A percentile compares a stretch with the other conserved stretches of the same genome.
These are phyloP conservation scores for Amphipoea lucens DNA, from an alignment of 2,888 invertebrate genomes.

Conservation along the genomic window DNA sequence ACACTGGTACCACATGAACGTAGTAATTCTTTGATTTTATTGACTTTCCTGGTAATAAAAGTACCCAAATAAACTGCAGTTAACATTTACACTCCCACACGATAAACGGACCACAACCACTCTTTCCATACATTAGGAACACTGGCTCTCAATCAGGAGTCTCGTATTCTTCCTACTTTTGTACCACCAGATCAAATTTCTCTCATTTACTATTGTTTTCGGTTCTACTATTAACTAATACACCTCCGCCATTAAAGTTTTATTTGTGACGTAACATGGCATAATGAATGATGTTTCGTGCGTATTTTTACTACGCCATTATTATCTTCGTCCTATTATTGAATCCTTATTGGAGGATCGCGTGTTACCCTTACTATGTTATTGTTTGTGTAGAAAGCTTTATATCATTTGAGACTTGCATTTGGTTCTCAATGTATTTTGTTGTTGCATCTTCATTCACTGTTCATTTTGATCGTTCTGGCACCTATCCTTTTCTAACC, in stretches of 20 bases:
- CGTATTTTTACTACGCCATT: constrained; percentile 51
- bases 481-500: neutral
- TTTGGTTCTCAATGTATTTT: neutral
- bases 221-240: constrained; percentile 57
- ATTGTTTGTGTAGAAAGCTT: constrained; percentile 34
- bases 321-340: constrained; percentile 43
- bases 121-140: constrained; percentile 11
- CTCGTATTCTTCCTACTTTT: constrained; percentile 18
- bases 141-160: constrained; percentile 6
- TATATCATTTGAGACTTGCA: constrained; percentile 8
- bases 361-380: constrained; percentile 39
- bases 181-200: constrained; percentile 52
- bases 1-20: neutral
- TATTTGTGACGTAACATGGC: constrained; percentile 48
- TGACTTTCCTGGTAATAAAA: constrained; percentile 16
- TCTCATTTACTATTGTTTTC: constrained; percentile 63
- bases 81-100: constrained; percentile 23
- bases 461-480: neutral
- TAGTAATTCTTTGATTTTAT: constrained; percentile 5
- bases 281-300: constrained; percentile 49
- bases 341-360: constrained; percentile 57
- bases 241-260: constrained; percentile 49
- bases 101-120: constrained; percentile 21
- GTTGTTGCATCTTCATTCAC: neutral
- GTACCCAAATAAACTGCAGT: constrained; percentile 19